A percentile compares a stretch with the other conserved stretches of the same genome.
Conservation (phyloP, 2,113 vertebrate genomes). For the Alethe diademata region DNA sequence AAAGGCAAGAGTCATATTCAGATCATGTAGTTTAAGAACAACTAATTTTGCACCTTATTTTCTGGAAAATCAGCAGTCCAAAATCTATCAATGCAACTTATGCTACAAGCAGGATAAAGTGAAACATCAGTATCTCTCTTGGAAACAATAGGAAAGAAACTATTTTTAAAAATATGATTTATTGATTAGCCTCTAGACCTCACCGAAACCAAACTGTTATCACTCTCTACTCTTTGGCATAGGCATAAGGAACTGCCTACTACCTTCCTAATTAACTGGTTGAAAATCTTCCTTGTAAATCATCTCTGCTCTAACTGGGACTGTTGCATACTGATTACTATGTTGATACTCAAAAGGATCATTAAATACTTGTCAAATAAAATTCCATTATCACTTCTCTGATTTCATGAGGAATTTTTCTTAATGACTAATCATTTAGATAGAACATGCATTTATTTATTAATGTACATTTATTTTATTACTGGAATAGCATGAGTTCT, state of each 20-base stretch:
- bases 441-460: background rate
- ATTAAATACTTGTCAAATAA: background rate
- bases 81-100: background rate
- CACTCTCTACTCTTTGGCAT: background rate
- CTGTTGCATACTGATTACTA: background rate
- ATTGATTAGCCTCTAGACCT: background rate
- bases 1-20: background rate
- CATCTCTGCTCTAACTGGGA: background rate
- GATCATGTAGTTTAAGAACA: background rate
- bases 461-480: background rate
- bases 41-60: background rate
- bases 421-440: background rate
- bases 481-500: background rate
- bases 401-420: background rate
- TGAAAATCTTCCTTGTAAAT: background rate
- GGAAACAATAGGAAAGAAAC: background rate
- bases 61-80: background rate
- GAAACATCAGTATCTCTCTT: background rate
- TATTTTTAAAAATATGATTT: background rate
- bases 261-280: background rate
- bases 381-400: background rate
- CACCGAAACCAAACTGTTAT: background rate
- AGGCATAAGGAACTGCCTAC: background rate
- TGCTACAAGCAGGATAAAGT: background rate
- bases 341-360: background rate